Conservation (phyloP, 2,113 vertebrate species). For the Chaenocephalus aceratus region DNA sequence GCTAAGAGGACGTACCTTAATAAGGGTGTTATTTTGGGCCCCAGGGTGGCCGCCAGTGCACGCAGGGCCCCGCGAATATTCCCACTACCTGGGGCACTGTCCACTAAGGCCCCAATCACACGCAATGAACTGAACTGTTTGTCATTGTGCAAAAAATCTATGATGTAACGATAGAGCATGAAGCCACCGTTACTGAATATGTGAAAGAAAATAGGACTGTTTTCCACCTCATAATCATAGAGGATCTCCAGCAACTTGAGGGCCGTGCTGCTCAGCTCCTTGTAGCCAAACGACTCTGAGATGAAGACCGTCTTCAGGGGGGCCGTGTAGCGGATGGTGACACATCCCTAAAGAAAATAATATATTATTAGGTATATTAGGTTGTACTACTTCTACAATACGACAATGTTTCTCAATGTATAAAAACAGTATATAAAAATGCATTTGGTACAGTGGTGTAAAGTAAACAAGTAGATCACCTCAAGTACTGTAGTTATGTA, state of each 20-base stretch:
- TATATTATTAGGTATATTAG: too few relatives aligned
- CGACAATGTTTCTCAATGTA: background rate
- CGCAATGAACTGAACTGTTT: slow-evolving; percentile 84
- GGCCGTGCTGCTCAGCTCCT: slow-evolving; percentile 88
- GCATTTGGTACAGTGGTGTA: too few relatives aligned
- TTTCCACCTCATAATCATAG: slow-evolving; percentile 91
- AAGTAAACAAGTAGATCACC: too few relatives aligned
- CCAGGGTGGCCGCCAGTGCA: slow-evolving; percentile 86
- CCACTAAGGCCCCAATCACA: slow-evolving; percentile 91
- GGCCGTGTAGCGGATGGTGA: slow-evolving; percentile 92
- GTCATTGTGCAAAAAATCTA: slow-evolving; percentile 86
- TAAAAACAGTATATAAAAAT: background rate
- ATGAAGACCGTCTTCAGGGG: slow-evolving; percentile 93
- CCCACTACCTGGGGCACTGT: slow-evolving; percentile 91
- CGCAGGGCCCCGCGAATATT: slow-evolving; percentile 89
- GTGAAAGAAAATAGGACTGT: slow-evolving; percentile 92
- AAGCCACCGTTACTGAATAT: slow-evolving; percentile 95
- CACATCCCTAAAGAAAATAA: slow-evolving; percentile 88
- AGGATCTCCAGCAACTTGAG: slow-evolving; percentile 91
- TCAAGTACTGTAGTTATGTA: too few relatives aligned
- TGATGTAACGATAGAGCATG: slow-evolving; percentile 96
- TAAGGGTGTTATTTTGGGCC: slow-evolving; percentile 77
- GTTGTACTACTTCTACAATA: background rate
- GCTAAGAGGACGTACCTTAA: slow-evolving; percentile 83
- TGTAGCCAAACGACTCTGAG: slow-evolving; percentile 91